phyloP scores from a whole-genome alignment of 2,888 invertebrate species.

The Caenorhabditis panamensis region DNA sequence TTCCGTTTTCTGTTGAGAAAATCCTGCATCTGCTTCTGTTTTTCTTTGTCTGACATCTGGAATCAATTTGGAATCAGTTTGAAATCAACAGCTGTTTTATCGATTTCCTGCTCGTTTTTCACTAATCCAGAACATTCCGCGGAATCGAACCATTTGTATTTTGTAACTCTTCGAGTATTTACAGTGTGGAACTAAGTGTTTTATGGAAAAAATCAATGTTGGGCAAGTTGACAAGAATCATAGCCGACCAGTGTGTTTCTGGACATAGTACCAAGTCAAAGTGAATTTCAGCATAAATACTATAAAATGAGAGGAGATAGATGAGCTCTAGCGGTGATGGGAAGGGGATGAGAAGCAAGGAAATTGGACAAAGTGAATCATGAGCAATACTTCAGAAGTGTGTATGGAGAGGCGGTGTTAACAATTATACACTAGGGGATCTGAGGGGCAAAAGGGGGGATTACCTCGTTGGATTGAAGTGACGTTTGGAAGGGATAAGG shows the following conservation, averaged over 20 bases:
- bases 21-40: slow-evolving; percentile 56
- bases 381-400: slow-evolving; percentile 52
- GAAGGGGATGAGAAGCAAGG: slow-evolving; percentile 3
- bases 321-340: slow-evolving; percentile 30
- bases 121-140: too few relatives aligned
- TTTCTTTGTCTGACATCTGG: slow-evolving; percentile 44
- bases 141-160: too few relatives aligned
- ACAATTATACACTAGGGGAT: slow-evolving; percentile 9
- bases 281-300: slow-evolving; percentile 49
- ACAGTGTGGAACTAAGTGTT: slow-evolving; percentile 23
- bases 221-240: slow-evolving; percentile 55
- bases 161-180: not conserved
- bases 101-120: too few relatives aligned
- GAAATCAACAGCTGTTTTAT: too few relatives aligned
- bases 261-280: slow-evolving; percentile 21
- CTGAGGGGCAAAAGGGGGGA: slow-evolving; percentile 3
- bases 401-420: not conserved
- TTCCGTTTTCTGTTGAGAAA: slow-evolving; percentile 69
- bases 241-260: slow-evolving; percentile 30
- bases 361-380: slow-evolving; percentile 38
- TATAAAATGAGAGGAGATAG: too few relatives aligned
- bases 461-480: slow-evolving; percentile 35
- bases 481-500: not conserved
- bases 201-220: slow-evolving; percentile 25
- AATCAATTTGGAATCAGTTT: slow-evolving; percentile 10